Evolutionary conservation across 1,140 invertebrate genomes (phyloP).

Genomic region (Halyomorpha halys): DNA sequence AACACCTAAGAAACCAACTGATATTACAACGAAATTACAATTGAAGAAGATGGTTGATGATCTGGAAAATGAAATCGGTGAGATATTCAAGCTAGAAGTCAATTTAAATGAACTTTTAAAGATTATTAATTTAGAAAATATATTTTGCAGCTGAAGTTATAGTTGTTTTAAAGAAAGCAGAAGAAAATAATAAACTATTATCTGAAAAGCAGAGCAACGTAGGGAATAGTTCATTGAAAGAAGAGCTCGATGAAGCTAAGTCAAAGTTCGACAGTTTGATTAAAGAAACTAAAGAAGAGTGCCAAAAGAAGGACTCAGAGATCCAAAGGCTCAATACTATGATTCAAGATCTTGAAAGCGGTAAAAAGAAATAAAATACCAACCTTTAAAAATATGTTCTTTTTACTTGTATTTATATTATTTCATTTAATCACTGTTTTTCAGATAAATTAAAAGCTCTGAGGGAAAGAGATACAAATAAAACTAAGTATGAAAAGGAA

Average conservation of each 20-base stretch:
- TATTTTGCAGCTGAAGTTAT: constrained; percentile 48
- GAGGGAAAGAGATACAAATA: constrained; percentile 26
- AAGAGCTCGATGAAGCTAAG: constrained; percentile 39
- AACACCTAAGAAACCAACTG: constrained; percentile 55
- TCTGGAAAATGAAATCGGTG: constrained; percentile 66
- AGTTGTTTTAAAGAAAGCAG: constrained; percentile 47
- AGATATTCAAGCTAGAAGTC: constrained; percentile 8
- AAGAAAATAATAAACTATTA: constrained; percentile 33
- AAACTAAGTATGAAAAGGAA: constrained; percentile 29
- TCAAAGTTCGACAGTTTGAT: constrained; percentile 40
- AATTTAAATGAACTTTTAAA: background rate
- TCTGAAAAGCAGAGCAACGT: constrained; percentile 26
- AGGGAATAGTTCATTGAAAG: constrained; percentile 32
- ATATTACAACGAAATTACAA: constrained; percentile 56
- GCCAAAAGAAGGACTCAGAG: constrained; percentile 40
- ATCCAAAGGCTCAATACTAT: constrained; percentile 36
- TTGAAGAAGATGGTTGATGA: constrained; percentile 68
- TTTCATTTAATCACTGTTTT: constrained; percentile 8
- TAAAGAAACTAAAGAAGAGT: constrained; percentile 42
- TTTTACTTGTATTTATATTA: too few relatives aligned
- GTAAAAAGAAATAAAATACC: constrained; percentile 19
- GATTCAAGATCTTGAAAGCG: constrained; percentile 28
- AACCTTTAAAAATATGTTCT: background rate
- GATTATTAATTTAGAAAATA: constrained; percentile 1
- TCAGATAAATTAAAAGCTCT: constrained; percentile 30